Conservation (phyloP, 2,797 vertebrate genomes). For the Salmo trutta region DNA sequence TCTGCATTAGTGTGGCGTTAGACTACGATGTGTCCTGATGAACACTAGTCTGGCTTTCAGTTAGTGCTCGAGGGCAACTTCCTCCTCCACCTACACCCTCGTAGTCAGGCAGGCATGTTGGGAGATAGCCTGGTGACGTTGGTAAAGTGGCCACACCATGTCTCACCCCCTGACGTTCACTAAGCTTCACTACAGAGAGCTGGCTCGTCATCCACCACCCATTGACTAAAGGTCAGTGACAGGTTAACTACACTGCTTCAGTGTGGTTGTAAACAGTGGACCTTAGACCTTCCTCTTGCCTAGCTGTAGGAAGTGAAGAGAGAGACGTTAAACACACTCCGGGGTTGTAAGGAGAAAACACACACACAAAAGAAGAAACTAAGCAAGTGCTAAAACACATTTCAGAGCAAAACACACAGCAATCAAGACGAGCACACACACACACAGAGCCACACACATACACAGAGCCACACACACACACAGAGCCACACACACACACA, state of each 20-base stretch:
- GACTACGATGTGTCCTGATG: background rate
- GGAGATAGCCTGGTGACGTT: background rate
- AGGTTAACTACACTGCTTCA: background rate
- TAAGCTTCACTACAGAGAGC: background rate
- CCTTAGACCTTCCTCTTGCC: background rate
- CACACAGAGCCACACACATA: too few species aligned
- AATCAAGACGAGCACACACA: too few species aligned
- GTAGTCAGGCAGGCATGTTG: background rate
- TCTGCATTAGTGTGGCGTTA: too few species aligned
- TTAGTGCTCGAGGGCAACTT: too few species aligned
- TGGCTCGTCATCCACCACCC: background rate
- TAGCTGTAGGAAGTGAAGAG: background rate
- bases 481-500: too few species aligned
- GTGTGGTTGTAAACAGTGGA: background rate
- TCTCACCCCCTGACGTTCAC: background rate
- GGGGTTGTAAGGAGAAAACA: too few species aligned
- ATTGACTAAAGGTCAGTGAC: background rate
- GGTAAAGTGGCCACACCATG: background rate
- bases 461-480: too few species aligned
- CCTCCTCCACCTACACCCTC: background rate
- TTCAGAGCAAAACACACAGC: background rate
- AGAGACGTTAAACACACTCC: background rate
- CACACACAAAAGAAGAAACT: background rate
- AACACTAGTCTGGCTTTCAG: background rate
- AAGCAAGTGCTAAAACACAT: constrained; percentile 30